Evolutionary conservation across 2,797 vertebrate species (phyloP).

Genomic region (Loriculus beryllinus): DNA sequence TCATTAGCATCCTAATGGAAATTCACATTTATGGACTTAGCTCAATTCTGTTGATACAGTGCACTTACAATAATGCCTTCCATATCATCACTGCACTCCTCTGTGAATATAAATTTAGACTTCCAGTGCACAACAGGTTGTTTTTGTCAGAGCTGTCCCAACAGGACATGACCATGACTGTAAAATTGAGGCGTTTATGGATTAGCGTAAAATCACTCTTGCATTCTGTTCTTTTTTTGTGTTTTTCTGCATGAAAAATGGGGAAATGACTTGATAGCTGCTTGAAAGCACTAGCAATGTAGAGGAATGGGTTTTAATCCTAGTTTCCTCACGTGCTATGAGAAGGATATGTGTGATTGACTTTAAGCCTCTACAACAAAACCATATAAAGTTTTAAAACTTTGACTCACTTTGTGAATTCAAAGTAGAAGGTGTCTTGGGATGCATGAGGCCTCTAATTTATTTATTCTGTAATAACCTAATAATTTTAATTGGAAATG

Average conservation of each 20-base stretch:
- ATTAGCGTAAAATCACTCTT: background rate
- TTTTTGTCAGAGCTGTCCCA: background rate
- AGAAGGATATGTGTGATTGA: background rate
- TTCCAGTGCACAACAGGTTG: background rate
- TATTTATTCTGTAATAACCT: background rate
- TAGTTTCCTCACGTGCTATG: background rate
- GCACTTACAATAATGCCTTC: background rate
- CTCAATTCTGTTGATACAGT: slow-evolving; percentile 12
- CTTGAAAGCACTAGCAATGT: background rate
- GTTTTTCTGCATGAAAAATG: background rate
- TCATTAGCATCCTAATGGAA: slow-evolving; percentile 62
- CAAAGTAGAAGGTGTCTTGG: background rate
- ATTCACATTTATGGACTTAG: slow-evolving; percentile 4
- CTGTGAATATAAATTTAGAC: background rate
- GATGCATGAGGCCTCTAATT: background rate
- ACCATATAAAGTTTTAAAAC: background rate
- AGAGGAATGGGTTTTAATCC: background rate
- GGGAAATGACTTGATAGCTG: background rate
- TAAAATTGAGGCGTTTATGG: background rate
- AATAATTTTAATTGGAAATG: slow-evolving; percentile 22
- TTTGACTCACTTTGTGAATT: background rate
- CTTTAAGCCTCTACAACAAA: background rate
- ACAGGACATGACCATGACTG: background rate
- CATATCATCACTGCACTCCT: background rate
- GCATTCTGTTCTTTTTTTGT: background rate